A percentile compares a stretch with the other conserved stretches of the same genome.
Evolutionary conservation across 2,113 vertebrate genomes (phyloP).

Genomic region (Orthonyx spaldingii): DNA sequence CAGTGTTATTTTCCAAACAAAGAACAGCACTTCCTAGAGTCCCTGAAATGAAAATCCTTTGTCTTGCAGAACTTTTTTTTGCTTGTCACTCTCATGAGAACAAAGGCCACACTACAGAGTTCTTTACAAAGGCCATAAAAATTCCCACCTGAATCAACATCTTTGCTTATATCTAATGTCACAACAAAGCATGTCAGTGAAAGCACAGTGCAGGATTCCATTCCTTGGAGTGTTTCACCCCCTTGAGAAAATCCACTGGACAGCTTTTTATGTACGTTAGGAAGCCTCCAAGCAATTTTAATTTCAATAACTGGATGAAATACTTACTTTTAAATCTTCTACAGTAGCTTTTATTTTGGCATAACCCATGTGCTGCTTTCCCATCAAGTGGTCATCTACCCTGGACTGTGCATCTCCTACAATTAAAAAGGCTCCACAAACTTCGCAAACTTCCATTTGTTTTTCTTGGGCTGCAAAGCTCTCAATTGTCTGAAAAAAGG

Average conservation of each 20-base stretch:
- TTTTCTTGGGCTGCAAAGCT: constrained; percentile 99
- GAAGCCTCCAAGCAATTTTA: background rate
- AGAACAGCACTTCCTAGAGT: background rate
- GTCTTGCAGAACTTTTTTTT: background rate
- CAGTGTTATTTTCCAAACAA: background rate
- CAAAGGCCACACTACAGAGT: background rate
- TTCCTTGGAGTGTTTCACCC: background rate
- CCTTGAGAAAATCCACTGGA: background rate
- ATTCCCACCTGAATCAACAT: background rate
- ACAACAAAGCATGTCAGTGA: background rate
- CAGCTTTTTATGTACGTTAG: background rate
- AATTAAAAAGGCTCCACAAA: constrained; percentile 97
- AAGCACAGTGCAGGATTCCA: background rate
- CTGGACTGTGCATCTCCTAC: constrained; percentile 96
- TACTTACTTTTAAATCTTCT: constrained; percentile 93
- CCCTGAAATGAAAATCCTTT: background rate
- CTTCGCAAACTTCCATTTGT: constrained; percentile 99
- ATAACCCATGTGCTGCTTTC: constrained; percentile 99
- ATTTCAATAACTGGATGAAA: background rate
- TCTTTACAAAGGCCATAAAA: background rate
- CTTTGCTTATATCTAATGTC: background rate
- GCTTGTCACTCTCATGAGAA: background rate
- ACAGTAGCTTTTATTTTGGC: constrained; percentile 99
- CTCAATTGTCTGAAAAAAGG: constrained; percentile 86
- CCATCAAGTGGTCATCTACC: constrained; percentile 98